Base-by-base conservation (phyloP, 1,140 invertebrate species). In the Tetraneura akinire region DNA sequence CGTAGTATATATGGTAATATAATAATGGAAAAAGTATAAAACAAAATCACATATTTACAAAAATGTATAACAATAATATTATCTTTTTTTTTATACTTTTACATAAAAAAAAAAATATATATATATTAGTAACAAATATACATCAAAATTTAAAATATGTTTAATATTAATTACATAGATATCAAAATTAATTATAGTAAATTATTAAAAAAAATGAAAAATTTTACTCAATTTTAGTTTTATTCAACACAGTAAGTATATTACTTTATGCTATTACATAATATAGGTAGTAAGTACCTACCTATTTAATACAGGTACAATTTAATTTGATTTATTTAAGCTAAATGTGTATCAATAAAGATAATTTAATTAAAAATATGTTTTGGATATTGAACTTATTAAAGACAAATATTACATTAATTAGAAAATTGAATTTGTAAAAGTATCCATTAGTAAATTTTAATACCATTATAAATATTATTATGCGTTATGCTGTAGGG, bases 41-140 rank as follows among this genome's bases (percentile, higher is more conserved):
- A 68, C 47, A 45, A 68, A 76, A 76, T 73, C 47, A 73, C 70
- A 21, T 55, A 76, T 76, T 45, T 76, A 76, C 73, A 76, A 57
- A 76, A 73, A 73, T 5, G 11, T 45, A 42, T 76, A 76, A 76
- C 51, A 76, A 76, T 32, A 57, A 55, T 73, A 55, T 68, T 68
- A 45, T 21, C 5, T 14, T 13, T 47, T 10, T 47, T 47, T 55
- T 73, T 42, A n/a, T n/a, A 57, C 16, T 57, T n/a, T 42, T 45
- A n/a, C 51, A 11, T 76, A 42, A 60, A 73, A 4, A 37, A 55
- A 73, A 5, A 32, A n/a, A n/a, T n/a, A n/a, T n/a, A n/a, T n/a
- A n/a, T n/a, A n/a, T 37, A 32, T 51, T 32, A 37, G 16, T 73
- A 73, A 53, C 49, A 32, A 53, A 53, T 32, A 29, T 32, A 55